Percentiles rank a stretch among this genome's conserved stretches.
Evolutionary conservation across 2,888 invertebrate genomes (phyloP).

Genomic region (Catocala fraxini): DNA sequence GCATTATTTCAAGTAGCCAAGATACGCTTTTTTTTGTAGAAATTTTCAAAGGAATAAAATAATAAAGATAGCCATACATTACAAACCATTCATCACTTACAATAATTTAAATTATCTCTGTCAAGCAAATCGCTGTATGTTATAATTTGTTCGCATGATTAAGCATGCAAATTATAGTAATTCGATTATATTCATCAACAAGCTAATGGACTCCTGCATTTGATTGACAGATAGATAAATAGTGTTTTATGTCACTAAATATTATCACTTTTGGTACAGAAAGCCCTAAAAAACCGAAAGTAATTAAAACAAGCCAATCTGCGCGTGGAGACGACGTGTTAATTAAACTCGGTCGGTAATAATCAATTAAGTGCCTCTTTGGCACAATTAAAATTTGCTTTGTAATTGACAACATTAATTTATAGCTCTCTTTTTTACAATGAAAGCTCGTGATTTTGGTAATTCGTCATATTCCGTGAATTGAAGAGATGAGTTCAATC

Average conservation of each 20-base stretch:
- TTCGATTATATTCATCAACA: constrained; percentile 8
- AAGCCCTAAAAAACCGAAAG: constrained; percentile 35
- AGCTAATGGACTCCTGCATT: constrained; percentile 20
- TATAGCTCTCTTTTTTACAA: constrained; percentile 33
- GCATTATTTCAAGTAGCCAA: too few species aligned
- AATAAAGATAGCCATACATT: too few species aligned
- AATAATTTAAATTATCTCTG: too few species aligned
- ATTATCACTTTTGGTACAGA: constrained; percentile 22
- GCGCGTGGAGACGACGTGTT: constrained; percentile 62
- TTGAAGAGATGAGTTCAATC: constrained; percentile 15
- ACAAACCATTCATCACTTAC: too few species aligned
- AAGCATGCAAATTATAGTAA: background rate
- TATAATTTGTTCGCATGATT: too few species aligned
- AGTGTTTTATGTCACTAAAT: constrained; percentile 14
- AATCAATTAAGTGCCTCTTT: constrained; percentile 62
- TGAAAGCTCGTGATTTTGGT: constrained; percentile 19
- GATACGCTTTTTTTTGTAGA: too few species aligned
- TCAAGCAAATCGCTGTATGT: too few species aligned
- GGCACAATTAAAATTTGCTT: constrained; percentile 55
- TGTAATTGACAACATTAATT: constrained; percentile 53
- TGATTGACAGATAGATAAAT: constrained; percentile 31
- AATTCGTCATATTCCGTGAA: constrained; percentile 18
- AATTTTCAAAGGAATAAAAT: too few species aligned
- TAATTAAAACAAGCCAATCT: constrained; percentile 58
- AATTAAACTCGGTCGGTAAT: constrained; percentile 58